These are phyloP conservation scores for Phoxinus dragarum DNA, from an alignment of 2,797 vertebrate species.

Conservation along the genomic window DNA sequence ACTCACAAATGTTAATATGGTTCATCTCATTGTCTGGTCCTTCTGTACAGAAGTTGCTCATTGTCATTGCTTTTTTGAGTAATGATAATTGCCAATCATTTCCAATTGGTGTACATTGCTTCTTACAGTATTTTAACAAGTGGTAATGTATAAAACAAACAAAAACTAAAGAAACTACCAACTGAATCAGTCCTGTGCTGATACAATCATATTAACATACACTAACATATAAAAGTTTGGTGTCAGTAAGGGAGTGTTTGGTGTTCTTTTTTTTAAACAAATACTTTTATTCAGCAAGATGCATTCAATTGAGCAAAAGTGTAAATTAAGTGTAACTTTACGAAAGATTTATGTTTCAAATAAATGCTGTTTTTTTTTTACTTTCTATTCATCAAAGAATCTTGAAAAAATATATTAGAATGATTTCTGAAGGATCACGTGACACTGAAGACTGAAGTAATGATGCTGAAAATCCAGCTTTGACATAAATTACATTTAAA, in stretches of 20 bases:
- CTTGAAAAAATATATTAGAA: neutral
- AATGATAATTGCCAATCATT: neutral
- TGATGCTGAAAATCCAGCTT: neutral
- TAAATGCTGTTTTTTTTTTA: neutral
- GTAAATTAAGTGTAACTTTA: neutral
- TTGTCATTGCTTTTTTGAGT: neutral
- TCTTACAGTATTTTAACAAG: neutral
- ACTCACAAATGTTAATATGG: slow-evolving; percentile 48
- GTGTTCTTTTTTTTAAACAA: too few species aligned
- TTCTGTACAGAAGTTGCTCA: neutral
- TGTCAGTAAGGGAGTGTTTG: neutral
- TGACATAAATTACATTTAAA: neutral
- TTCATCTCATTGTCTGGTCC: slow-evolving; percentile 25
- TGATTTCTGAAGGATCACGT: neutral
- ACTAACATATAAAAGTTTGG: neutral
- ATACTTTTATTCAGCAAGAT: neutral
- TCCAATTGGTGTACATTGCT: neutral
- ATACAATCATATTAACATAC: neutral
- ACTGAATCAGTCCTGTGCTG: neutral
- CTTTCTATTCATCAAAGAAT: neutral
- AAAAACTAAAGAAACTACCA: neutral
- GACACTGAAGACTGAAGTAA: neutral
- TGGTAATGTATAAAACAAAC: neutral
- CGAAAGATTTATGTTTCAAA: neutral
- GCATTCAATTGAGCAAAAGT: neutral